Conservation (phyloP, 2,888 invertebrate species). For the Tinea semifulvella region DNA sequence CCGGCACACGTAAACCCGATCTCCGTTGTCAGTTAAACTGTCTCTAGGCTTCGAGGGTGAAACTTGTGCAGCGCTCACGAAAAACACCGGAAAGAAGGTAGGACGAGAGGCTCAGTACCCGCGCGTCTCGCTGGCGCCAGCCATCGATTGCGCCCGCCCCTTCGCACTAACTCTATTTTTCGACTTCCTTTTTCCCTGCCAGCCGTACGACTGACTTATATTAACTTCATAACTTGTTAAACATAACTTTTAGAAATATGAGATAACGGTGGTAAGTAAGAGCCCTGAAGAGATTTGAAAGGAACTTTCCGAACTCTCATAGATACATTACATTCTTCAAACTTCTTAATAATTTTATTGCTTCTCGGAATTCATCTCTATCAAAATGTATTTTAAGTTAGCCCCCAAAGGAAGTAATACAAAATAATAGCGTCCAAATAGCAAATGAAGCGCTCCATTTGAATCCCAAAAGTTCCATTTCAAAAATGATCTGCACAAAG, state of each 20-base stretch:
- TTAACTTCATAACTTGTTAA: constrained; percentile 58
- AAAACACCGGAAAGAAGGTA: constrained; percentile 29
- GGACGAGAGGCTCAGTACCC: constrained; percentile 18
- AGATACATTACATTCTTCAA: constrained; percentile 6
- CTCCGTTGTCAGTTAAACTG: constrained; percentile 20
- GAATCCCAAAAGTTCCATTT: background rate
- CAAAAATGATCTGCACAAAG: constrained; percentile 3
- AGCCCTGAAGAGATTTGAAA: constrained; percentile 41
- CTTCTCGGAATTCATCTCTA: background rate
- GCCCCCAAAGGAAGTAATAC: background rate
- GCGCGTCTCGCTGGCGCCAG: constrained; percentile 37
- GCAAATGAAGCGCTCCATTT: constrained; percentile 1
- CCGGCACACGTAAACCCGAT: constrained; percentile 13
- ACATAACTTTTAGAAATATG: constrained; percentile 52
- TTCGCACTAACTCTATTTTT: constrained; percentile 46
- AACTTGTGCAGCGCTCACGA: constrained; percentile 17
- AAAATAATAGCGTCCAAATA: constrained; percentile 2
- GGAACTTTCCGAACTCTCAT: constrained; percentile 17
- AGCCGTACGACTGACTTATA: constrained; percentile 46
- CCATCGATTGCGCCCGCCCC: constrained; percentile 38
- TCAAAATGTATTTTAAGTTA: background rate
- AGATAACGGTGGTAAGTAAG: constrained; percentile 37
- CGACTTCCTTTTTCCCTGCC: constrained; percentile 42
- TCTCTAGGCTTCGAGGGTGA: constrained; percentile 21
- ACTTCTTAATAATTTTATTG: background rate